These are phyloP conservation scores for Macaria notata DNA, from an alignment of 2,888 invertebrate genomes.

Conservation along the genomic window DNA sequence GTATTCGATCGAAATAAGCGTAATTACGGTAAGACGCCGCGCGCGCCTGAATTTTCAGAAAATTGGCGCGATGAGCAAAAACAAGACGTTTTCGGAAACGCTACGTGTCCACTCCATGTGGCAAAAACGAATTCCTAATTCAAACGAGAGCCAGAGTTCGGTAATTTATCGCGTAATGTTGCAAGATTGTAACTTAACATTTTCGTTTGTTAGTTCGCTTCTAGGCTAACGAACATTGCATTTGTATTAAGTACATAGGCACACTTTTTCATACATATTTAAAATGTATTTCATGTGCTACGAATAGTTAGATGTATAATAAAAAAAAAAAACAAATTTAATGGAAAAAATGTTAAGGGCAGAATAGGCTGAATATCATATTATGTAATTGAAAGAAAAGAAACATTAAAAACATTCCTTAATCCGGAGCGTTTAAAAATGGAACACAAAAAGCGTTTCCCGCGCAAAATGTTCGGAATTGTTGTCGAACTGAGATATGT, in stretches of 20 bases:
- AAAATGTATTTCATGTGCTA: not conserved
- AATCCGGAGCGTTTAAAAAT: slow-evolving; percentile 47
- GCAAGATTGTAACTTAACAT: not conserved
- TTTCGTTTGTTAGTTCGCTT: not conserved
- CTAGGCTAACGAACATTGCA: not conserved
- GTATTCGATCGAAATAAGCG: slow-evolving; percentile 69
- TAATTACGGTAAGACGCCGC: slow-evolving; percentile 61
- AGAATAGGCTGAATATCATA: too few relatives aligned
- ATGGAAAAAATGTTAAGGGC: too few relatives aligned
- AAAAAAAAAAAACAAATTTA: slow-evolving; percentile 1
- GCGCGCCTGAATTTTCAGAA: slow-evolving; percentile 60
- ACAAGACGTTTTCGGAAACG: slow-evolving; percentile 58
- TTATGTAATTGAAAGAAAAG: not conserved
- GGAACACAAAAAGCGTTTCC: slow-evolving; percentile 58
- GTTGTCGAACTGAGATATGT: slow-evolving; percentile 71
- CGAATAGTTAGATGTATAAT: too few relatives aligned
- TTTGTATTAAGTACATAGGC: not conserved
- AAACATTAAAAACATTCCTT: not conserved
- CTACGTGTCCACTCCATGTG: slow-evolving; percentile 40
- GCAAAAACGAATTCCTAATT: slow-evolving; percentile 20
- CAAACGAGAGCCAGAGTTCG: slow-evolving; percentile 7
- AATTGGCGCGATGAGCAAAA: slow-evolving; percentile 61
- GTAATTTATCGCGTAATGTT: slow-evolving; percentile 2
- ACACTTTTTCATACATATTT: not conserved
- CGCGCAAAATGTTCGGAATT: slow-evolving; percentile 67